These are phyloP conservation scores for Tachuris rubrigastra DNA, from an alignment of 2,113 vertebrate species.

Conservation along the genomic window DNA sequence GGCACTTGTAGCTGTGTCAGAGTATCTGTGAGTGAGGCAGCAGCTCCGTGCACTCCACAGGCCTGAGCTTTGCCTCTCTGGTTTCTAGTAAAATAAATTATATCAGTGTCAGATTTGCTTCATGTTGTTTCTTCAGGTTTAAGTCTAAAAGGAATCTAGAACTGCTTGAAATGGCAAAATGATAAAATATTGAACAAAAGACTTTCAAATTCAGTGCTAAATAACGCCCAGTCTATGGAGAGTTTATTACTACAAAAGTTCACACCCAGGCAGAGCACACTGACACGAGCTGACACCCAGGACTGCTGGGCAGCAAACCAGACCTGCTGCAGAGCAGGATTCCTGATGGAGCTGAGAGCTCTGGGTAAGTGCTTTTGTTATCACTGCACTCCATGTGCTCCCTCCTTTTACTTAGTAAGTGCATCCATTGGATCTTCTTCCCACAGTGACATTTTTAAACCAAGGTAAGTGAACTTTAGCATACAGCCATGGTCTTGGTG, in stretches of 20 bases:
- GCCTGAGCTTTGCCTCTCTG: not conserved
- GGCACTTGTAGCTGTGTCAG: slow-evolving; percentile 10
- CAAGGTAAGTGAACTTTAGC: not conserved
- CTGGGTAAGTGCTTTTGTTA: not conserved
- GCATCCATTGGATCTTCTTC: not conserved
- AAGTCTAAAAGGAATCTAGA: not conserved
- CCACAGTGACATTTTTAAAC: not conserved
- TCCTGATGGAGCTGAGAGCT: not conserved
- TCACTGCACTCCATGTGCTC: not conserved
- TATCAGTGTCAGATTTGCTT: not conserved
- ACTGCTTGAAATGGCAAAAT: not conserved
- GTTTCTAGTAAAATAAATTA: not conserved
- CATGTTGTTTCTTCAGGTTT: not conserved
- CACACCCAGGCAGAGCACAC: not conserved
- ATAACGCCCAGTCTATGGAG: not conserved
- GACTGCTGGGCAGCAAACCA: not conserved
- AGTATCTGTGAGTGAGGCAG: slow-evolving; percentile 50
- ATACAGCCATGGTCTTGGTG: not conserved
- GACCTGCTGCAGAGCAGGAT: not conserved
- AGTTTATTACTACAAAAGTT: not conserved
- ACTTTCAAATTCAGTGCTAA: not conserved
- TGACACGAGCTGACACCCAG: not conserved
- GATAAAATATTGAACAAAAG: not conserved
- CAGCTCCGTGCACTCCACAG: not conserved
- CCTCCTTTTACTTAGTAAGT: not conserved